Percentiles rank a stretch among this genome's conserved stretches.
Evolutionary conservation across 2,113 vertebrate genomes (phyloP).

Genomic region (Strix uralensis): DNA sequence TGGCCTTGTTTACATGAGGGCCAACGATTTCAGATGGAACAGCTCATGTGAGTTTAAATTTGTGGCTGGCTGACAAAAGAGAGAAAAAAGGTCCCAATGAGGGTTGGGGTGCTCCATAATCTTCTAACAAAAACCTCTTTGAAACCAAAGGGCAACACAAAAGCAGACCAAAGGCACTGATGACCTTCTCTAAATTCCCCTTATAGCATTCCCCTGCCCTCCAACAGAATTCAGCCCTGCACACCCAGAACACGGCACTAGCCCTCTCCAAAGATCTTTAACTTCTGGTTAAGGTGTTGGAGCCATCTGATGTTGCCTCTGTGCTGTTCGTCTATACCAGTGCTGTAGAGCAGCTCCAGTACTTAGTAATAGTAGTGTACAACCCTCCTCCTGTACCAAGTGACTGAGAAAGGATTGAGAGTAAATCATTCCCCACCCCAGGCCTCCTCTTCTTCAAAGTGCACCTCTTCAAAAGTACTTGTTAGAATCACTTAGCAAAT

Average conservation of each 20-base stretch:
- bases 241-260: not conserved
- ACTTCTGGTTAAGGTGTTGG: not conserved
- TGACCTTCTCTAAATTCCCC: not conserved
- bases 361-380: not conserved
- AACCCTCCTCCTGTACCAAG: not conserved
- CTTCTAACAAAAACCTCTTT: not conserved
- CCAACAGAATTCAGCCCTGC: not conserved
- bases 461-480: not conserved
- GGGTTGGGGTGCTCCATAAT: not conserved
- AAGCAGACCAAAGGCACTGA: not conserved
- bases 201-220: not conserved
- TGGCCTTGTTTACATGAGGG: slow-evolving; percentile 19
- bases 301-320: not conserved
- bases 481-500: not conserved
- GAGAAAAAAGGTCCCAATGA: not conserved
- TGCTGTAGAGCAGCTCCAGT: not conserved
- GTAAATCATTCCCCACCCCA: not conserved
- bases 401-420: not conserved
- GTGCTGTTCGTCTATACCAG: rapidly evolving
- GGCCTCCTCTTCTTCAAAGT: not conserved
- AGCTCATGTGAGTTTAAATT: not conserved
- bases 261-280: not conserved
- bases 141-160: not conserved
- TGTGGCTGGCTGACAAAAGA: not conserved
- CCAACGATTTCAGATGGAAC: not conserved